Conservation (phyloP, 1,140 invertebrate genomes). For the Belonocnema kinseyi region DNA sequence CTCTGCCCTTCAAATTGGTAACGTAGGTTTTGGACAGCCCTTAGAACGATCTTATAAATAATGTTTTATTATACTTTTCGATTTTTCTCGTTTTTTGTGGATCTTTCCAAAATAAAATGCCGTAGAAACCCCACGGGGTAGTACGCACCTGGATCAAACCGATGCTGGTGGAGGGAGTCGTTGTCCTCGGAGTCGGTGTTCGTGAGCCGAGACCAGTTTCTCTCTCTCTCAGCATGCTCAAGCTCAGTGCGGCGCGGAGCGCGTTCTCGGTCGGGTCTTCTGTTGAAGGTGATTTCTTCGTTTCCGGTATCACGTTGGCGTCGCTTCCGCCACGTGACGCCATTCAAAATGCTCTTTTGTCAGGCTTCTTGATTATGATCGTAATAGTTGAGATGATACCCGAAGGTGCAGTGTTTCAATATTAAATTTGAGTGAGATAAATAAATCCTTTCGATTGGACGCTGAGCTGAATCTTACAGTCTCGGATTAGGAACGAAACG, state of each 20-base stretch:
- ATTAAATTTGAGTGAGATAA: neutral
- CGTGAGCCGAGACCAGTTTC: slow-evolving; percentile 45
- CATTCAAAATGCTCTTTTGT: slow-evolving; percentile 14
- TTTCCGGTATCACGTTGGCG: slow-evolving; percentile 29
- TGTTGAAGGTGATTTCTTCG: slow-evolving; percentile 8
- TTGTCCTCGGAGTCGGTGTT: slow-evolving; percentile 47
- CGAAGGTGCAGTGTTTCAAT: neutral
- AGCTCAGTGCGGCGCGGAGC: slow-evolving; percentile 49
- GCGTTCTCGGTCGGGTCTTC: slow-evolving; percentile 37
- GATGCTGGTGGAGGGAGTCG: slow-evolving; percentile 48
- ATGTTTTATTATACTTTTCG: too few relatives aligned
- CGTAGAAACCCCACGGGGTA: neutral
- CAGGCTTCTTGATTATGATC: neutral
- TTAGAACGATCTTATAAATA: too few relatives aligned
- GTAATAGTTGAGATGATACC: neutral
- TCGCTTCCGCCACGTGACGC: slow-evolving; percentile 36
- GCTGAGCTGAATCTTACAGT: slow-evolving; percentile 3
- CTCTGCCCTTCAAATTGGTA: too few relatives aligned
- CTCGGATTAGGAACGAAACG: slow-evolving; percentile 16
- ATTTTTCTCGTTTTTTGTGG: too few relatives aligned
- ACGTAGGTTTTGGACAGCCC: too few relatives aligned
- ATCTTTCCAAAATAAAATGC: too few relatives aligned
- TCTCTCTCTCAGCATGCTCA: slow-evolving; percentile 21
- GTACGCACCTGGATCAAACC: slow-evolving; percentile 34
- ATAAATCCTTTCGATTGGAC: neutral